Evolutionary conservation across 2,797 vertebrate genomes (phyloP), one percentile per base, ranked within the genome.

Genomic region (Centropyge bicolor): DNA sequence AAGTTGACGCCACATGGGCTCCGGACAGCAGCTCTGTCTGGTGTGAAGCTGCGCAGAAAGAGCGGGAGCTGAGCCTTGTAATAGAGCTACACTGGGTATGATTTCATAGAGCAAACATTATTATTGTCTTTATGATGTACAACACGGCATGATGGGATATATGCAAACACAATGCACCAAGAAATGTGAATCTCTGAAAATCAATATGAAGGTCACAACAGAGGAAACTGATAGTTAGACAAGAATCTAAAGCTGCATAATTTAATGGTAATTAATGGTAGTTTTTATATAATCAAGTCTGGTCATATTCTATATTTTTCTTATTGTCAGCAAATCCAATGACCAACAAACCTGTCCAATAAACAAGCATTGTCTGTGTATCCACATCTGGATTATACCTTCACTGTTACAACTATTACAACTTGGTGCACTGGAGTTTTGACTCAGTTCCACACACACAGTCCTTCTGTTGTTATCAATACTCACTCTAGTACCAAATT

Each of bases 21-120:
- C 31, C 1, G 7, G 41, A 65, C 56, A 16, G 46, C 43, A 82
- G 69, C 46, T 46, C 22, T 35, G 68, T 51, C 71, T 70, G 51
- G n/a, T 70, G 57, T 46, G 55, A 67, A 68, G 71, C 38, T 11
- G 5, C 20, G 49, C 61, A 61, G 49, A 16, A 20, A 52, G 54
- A 57, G 9, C 8, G 46, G 48, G 60, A 69, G 59, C 31, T 0
- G 48, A 66, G 54, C 38, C 36, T 9, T 52, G 36, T 17, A 41
- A 51, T 0, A 41, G 3, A 61, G 45, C 35, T 1, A 48, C 51
- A 59, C 31, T 43, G 46, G 45, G 43, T 11, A 43, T 22, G 41
- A 60, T 11, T 57, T 61, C 31, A 67, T 41, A 56, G 49, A 45
- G 38, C 61, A 51, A 69, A 74, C 43, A 20, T 31, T 31, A 31